Conservation (phyloP, 1,140 invertebrate genomes). For the Ips nitidus region DNA sequence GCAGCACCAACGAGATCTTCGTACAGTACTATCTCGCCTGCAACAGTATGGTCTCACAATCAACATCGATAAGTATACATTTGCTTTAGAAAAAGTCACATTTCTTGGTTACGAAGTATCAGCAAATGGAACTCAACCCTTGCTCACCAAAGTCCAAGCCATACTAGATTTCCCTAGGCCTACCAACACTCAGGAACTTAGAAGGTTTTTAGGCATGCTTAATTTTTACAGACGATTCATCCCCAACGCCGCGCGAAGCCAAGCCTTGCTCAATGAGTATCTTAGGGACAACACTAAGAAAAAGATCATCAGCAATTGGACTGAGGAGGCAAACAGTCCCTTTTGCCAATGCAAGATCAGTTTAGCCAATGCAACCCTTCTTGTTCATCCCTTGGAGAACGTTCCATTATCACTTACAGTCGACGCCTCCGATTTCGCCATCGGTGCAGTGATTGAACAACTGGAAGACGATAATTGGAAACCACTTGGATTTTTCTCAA, state of each 20-base stretch:
- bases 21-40: neutral
- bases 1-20: neutral
- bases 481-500: conserved; percentile 10
- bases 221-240: neutral
- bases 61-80: conserved; percentile 6
- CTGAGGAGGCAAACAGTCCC: neutral
- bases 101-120: neutral
- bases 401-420: neutral
- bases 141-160: neutral
- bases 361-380: neutral
- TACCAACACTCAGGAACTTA: neutral
- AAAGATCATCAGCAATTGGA: neutral
- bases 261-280: neutral
- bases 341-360: neutral
- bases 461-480: neutral
- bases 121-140: neutral
- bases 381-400: neutral
- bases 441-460: conserved; percentile 3
- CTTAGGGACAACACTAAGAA: neutral
- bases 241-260: neutral
- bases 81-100: neutral
- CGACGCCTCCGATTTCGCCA: neutral
- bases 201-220: neutral
- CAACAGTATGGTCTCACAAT: conserved; percentile 7
- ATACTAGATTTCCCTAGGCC: conserved; percentile 2